A percentile compares a stretch with the other conserved stretches of the same genome.
Evolutionary conservation across 2,113 vertebrate genomes (phyloP).

Genomic region (Phocoena phocoena): DNA sequence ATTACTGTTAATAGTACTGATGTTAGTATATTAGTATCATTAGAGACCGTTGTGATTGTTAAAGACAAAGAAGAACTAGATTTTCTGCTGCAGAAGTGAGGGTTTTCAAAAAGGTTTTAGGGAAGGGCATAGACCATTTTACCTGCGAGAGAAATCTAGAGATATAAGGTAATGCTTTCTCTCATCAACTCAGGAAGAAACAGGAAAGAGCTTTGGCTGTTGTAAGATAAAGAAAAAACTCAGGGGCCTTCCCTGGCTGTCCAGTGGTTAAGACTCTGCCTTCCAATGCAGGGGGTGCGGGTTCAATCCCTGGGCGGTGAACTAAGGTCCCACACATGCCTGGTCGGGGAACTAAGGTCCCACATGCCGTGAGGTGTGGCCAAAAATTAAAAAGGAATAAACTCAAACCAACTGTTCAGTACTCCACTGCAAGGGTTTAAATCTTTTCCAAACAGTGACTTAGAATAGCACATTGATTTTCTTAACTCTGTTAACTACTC

Average conservation of each 20-base stretch:
- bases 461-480: slow-evolving; percentile 24
- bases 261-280: no score
- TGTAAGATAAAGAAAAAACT: background rate
- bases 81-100: background rate
- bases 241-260: background rate
- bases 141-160: background rate
- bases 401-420: background rate
- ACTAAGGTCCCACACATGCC: no score
- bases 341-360: no score
- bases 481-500: background rate
- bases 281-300: no score
- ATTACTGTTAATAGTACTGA: background rate
- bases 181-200: slow-evolving; percentile 11
- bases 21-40: background rate
- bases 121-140: background rate
- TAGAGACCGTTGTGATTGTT: background rate
- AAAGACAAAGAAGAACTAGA: background rate
- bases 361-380: no score
- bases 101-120: background rate
- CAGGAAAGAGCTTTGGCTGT: background rate
- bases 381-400: background rate
- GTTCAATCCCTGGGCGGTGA: no score
- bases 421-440: background rate
- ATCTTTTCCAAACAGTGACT: slow-evolving; percentile 31
- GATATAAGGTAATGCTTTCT: background rate